Percentiles rank a stretch among this genome's conserved stretches.
Evolutionary conservation across 2,797 vertebrate genomes (phyloP).

Genomic region (Orestias chungarensis): DNA sequence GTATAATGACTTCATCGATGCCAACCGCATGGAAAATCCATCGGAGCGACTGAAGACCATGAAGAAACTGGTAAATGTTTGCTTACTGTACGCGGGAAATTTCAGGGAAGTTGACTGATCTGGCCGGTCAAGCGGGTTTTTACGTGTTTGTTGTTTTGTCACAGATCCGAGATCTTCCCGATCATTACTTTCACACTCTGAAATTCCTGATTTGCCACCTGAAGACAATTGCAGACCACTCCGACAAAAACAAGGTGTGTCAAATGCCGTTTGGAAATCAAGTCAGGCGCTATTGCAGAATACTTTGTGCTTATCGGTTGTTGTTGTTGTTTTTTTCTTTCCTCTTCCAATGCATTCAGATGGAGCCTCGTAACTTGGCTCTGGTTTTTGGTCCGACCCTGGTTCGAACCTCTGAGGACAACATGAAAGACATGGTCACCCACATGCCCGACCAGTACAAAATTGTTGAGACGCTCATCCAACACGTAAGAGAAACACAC

Average conservation of each 20-base stretch:
- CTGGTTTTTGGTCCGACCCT: slow-evolving; percentile 96
- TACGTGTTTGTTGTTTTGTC: not conserved
- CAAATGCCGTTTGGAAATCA: not conserved
- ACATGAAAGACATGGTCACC: slow-evolving; percentile 99
- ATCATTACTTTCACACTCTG: slow-evolving; percentile 93
- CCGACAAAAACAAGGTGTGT: slow-evolving; percentile 95
- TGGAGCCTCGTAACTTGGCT: slow-evolving; percentile 97
- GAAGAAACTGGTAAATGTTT: slow-evolving; percentile 86
- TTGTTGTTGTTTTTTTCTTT: not conserved
- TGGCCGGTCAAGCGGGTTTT: slow-evolving; percentile 32
- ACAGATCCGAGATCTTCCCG: slow-evolving; percentile 93
- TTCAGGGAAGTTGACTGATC: not conserved
- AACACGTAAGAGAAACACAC: slow-evolving; percentile 85
- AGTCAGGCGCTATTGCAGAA: not conserved
- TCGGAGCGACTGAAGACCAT: slow-evolving; percentile 92
- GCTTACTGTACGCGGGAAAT: not conserved
- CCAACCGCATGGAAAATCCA: slow-evolving; percentile 91
- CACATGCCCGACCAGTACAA: slow-evolving; percentile 99
- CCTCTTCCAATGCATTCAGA: slow-evolving; percentile 73
- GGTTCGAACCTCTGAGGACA: slow-evolving; percentile 96
- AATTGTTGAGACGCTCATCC: slow-evolving; percentile 96
- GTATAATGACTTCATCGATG: slow-evolving; percentile 97
- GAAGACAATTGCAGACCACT: slow-evolving; percentile 93
- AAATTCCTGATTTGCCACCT: slow-evolving; percentile 93
- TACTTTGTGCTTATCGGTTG: not conserved